Evolutionary conservation across 2,113 vertebrate genomes (phyloP), one percentile per base, ranked within the genome.

Genomic region (Spizaetus ornatus): DNA sequence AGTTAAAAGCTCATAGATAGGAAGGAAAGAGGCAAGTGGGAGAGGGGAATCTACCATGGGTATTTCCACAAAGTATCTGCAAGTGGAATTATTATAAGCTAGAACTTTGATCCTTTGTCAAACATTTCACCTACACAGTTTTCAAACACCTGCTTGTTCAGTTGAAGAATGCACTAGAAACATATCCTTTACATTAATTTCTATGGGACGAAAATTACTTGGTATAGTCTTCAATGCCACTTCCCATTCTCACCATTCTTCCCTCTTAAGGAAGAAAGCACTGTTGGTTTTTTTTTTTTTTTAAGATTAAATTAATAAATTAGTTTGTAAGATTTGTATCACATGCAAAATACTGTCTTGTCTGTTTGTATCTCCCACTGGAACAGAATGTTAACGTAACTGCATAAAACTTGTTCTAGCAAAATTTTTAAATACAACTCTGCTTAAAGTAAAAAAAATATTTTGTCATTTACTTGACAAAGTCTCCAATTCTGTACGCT

Each of bases 121-220:
- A 87, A 91, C 29, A 67, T 62, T 93, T 83, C 56, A 63, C 94
- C 92, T 93, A 25, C 16, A 59, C 17, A 66, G 53, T 79, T 94
- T 88, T 91, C 84, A 88, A 95, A 83, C 45, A 65, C 43, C 77
- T 87, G 85, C 90, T 79, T 69, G 63, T 73, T 86, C 91, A 90
- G 77, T 19, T 90, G 52, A 86, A 83, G 96, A 95, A 87, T 67
- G 48, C 88, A 74, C 58, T 90, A 91, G 90, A 96, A 96, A 96
- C 8, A 3, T 62, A 95, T 31, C 50, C 16, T 52, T 89, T 73
- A 48, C 1, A 3, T 70, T 72, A 56, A 77, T 79, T 82, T 83
- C 80, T 74, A 5, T 43, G 45, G 43, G 27, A 96, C 65, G 47
- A 78, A 92, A 79, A 48, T 21, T 34, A 82, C 31, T 40, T 76